These are phyloP conservation scores for Stenichneumon culpator DNA, from an alignment of 2,888 invertebrate species.

Conservation along the genomic window DNA sequence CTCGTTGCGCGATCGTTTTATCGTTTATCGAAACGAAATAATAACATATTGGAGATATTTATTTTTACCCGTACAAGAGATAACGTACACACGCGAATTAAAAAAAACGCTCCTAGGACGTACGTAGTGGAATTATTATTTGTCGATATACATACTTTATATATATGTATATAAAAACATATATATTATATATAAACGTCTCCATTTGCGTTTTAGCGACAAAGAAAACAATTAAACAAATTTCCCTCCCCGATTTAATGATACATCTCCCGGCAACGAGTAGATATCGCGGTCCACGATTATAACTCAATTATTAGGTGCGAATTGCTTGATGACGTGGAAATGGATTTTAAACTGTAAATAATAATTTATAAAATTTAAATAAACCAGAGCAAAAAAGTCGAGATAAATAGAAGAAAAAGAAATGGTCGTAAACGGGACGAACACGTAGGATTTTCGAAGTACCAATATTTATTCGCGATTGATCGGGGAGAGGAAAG, in stretches of 20 bases:
- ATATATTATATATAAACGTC: constrained; percentile 19
- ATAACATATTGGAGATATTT: constrained; percentile 64
- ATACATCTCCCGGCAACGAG: neutral
- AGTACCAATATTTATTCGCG: neutral
- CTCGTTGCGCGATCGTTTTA: constrained; percentile 41
- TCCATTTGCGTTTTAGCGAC: constrained; percentile 56
- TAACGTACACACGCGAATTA: constrained; percentile 63
- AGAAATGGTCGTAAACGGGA: neutral
- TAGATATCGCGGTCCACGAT: constrained; percentile 10
- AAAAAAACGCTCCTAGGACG: constrained; percentile 43
- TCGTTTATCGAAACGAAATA: constrained; percentile 63
- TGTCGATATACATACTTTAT: constrained; percentile 36
- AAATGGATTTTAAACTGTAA: constrained; percentile 45
- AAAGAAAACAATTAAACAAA: constrained; percentile 37
- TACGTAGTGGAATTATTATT: constrained; percentile 57
- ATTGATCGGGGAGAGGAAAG: constrained; percentile 36
- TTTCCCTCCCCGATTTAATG: constrained; percentile 37
- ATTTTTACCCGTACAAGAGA: constrained; percentile 56
- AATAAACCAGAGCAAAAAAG: neutral
- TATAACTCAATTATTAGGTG: constrained; percentile 36
- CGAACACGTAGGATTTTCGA: constrained; percentile 1
- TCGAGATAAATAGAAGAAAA: constrained; percentile 23
- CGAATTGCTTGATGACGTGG: constrained; percentile 45
- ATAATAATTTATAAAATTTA: constrained; percentile 26
- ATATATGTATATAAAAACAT: constrained; percentile 48